phyloP scores from a whole-genome alignment of 2,113 vertebrate species.

The Glaucomys volans region DNA sequence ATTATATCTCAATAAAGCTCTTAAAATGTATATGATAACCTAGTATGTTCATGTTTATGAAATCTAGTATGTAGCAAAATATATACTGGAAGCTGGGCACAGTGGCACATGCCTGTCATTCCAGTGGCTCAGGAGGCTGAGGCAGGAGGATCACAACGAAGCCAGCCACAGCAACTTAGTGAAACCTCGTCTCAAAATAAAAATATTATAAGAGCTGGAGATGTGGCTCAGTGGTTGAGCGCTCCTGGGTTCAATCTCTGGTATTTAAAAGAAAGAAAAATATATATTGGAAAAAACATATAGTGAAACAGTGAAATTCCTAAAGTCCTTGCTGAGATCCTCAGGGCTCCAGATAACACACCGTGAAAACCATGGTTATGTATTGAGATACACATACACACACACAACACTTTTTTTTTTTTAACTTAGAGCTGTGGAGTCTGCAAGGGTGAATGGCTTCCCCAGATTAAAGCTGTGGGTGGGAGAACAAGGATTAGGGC shows the following conservation, averaged over 20 bases:
- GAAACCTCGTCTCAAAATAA: too few relatives aligned
- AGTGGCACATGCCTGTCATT: too few relatives aligned
- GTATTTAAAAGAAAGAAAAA: background rate
- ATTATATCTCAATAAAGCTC: background rate
- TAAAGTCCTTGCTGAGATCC: background rate
- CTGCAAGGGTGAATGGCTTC: background rate
- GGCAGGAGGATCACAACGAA: too few relatives aligned
- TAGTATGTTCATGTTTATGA: too few relatives aligned
- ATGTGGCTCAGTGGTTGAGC: too few relatives aligned
- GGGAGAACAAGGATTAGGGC: background rate
- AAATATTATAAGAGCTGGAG: too few relatives aligned
- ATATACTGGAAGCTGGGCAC: too few relatives aligned
- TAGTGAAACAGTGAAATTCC: background rate
- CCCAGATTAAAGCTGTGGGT: background rate
- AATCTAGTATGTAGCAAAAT: background rate
- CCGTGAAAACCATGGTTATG: background rate
- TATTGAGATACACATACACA: too few relatives aligned
- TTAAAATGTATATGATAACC: constrained; percentile 35
- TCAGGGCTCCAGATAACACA: background rate
- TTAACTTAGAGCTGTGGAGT: background rate
- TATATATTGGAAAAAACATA: background rate
- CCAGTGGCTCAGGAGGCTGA: too few relatives aligned
- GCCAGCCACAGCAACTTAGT: too few relatives aligned
- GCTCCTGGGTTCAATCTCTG: too few relatives aligned
- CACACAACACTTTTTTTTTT: too few relatives aligned